phyloP scores from a whole-genome alignment of 2,113 vertebrate species.

The Cyanistes caeruleus region DNA sequence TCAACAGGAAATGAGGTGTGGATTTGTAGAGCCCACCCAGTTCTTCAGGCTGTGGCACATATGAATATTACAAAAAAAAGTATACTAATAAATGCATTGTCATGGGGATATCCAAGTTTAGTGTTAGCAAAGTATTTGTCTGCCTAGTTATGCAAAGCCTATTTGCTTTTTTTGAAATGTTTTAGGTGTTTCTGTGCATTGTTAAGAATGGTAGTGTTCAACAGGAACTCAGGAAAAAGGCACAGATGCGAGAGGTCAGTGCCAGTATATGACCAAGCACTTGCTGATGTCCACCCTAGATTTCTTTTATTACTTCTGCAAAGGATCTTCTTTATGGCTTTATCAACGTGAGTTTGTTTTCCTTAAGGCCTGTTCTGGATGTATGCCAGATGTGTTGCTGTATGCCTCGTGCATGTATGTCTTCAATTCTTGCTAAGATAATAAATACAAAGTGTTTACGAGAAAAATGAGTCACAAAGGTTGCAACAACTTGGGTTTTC shows the following conservation, averaged over 20 bases:
- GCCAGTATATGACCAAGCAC: rapidly evolving
- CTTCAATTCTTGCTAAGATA: neutral
- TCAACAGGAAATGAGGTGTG: neutral
- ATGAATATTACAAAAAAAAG: neutral
- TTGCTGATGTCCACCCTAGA: neutral
- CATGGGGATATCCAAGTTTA: neutral
- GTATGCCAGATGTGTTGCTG: neutral
- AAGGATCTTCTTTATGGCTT: neutral
- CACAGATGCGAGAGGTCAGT: neutral
- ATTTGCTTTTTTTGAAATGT: neutral
- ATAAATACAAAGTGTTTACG: conserved; percentile 14
- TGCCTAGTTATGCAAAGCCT: neutral
- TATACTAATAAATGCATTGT: neutral
- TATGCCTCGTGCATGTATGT: neutral
- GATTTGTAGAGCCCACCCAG: neutral
- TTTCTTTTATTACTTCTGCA: neutral
- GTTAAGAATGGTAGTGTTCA: neutral
- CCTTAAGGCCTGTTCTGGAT: neutral
- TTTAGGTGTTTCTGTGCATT: neutral
- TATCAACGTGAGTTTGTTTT: neutral
- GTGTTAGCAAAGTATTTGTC: neutral
- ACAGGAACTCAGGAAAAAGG: neutral
- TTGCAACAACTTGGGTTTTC: neutral
- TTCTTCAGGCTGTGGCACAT: neutral
- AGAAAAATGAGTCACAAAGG: neutral